Percentiles rank a stretch among this genome's conserved stretches.
These are phyloP conservation scores for Cladopsammia gracilis DNA, from an alignment of 64 coral and sea anemone species.

Conservation along the genomic window DNA sequence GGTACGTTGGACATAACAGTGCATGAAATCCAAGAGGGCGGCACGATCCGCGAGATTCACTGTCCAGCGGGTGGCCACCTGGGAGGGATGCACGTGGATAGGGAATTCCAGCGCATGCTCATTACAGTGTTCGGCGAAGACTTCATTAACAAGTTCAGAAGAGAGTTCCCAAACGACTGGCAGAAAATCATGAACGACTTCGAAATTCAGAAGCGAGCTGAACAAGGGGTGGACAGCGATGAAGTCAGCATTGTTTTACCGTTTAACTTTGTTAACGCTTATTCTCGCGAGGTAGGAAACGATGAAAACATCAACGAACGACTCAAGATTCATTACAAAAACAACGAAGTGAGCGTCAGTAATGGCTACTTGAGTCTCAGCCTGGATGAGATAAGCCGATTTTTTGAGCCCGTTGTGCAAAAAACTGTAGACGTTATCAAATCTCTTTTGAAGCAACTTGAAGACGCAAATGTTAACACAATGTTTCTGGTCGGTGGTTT, in stretches of 20 bases:
- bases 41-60: slow-evolving; percentile 79
- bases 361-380: slow-evolving; percentile 66
- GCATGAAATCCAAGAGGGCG: slow-evolving; percentile 75
- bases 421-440: slow-evolving; percentile 59
- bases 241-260: slow-evolving; percentile 79
- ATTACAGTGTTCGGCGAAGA: slow-evolving; percentile 68
- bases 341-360: slow-evolving; percentile 60
- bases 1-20: slow-evolving; percentile 81
- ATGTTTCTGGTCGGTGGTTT: slow-evolving; percentile 88
- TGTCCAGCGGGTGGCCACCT: slow-evolving; percentile 72
- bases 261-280: slow-evolving; percentile 71
- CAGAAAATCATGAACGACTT: slow-evolving; percentile 92
- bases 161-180: slow-evolving; percentile 83
- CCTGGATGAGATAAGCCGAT: slow-evolving; percentile 41
- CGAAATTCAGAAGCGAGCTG: slow-evolving; percentile 83
- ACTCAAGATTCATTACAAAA: slow-evolving; percentile 9
- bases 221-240: slow-evolving; percentile 75
- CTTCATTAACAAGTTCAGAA: slow-evolving; percentile 63
- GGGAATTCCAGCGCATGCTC: slow-evolving; percentile 65
- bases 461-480: slow-evolving; percentile 65
- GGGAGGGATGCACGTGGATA: slow-evolving; percentile 78
- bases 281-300: slow-evolving; percentile 51
- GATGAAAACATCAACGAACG: slow-evolving; percentile 73
- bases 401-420: slow-evolving; percentile 61
- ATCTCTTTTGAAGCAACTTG: slow-evolving; percentile 25